Evolutionary conservation across 2,888 invertebrate species (phyloP).

Genomic region (Steromphala cineraria): DNA sequence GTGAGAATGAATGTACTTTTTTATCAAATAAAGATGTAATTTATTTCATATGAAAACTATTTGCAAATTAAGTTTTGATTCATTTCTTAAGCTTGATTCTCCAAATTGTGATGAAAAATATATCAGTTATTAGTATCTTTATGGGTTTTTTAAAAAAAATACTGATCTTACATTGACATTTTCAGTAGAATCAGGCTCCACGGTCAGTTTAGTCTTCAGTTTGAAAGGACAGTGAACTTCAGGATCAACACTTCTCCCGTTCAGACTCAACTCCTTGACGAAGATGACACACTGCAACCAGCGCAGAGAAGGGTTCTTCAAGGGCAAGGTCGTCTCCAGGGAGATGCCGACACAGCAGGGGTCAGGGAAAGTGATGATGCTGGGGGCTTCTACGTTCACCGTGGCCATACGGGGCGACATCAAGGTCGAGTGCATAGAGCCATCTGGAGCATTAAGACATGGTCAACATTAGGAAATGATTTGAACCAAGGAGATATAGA

Average conservation of each 20-base stretch:
- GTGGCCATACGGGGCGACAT: neutral
- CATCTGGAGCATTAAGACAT: neutral
- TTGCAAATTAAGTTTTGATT: too few relatives aligned
- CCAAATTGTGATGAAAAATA: too few relatives aligned
- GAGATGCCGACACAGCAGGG: slow-evolving; percentile 67
- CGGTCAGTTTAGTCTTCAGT: slow-evolving; percentile 54
- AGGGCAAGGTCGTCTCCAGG: slow-evolving; percentile 45
- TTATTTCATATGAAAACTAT: too few relatives aligned
- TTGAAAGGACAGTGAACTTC: slow-evolving; percentile 52
- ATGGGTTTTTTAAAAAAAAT: neutral
- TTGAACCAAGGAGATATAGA: too few relatives aligned
- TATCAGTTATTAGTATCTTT: too few relatives aligned
- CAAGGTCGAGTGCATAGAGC: neutral
- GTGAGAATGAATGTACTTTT: too few relatives aligned
- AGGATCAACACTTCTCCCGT: slow-evolving; percentile 31
- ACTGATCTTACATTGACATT: slow-evolving; percentile 52
- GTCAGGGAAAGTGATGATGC: slow-evolving; percentile 53
- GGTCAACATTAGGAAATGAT: too few relatives aligned
- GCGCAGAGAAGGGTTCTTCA: slow-evolving; percentile 57
- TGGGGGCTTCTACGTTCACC: slow-evolving; percentile 46
- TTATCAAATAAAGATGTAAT: too few relatives aligned
- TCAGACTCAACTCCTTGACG: slow-evolving; percentile 39
- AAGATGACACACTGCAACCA: slow-evolving; percentile 63
- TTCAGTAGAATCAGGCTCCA: slow-evolving; percentile 58
- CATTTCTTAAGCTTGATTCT: too few relatives aligned